Conservation (phyloP, 2,888 invertebrate species). For the Aphodius sticticus region DNA sequence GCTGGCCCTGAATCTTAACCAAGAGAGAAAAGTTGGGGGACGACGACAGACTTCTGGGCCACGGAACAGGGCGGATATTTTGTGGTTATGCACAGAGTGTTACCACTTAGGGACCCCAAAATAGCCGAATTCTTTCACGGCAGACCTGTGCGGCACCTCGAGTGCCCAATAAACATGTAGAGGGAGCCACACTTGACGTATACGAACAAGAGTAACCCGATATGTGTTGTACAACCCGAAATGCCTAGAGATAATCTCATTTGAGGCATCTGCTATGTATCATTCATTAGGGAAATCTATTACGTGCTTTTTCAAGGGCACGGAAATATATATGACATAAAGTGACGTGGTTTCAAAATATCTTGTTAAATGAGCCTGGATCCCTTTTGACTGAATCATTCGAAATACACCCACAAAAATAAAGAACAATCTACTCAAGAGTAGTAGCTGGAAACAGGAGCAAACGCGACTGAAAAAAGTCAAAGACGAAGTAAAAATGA, state of each 20-base stretch:
- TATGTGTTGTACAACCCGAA: not conserved
- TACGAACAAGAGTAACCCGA: not conserved
- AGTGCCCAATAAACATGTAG: not conserved
- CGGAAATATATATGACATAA: not conserved
- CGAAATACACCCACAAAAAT: too few relatives aligned
- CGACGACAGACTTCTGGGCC: not conserved
- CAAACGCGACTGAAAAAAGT: too few relatives aligned
- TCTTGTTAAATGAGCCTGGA: too few relatives aligned
- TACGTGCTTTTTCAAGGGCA: not conserved
- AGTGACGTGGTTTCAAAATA: not conserved
- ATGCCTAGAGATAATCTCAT: not conserved
- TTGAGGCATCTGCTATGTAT: not conserved
- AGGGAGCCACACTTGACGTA: not conserved
- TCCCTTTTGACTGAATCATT: too few relatives aligned
- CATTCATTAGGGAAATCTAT: not conserved
- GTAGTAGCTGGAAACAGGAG: too few relatives aligned
- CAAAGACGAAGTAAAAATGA: too few relatives aligned
- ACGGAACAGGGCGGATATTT: not conserved
- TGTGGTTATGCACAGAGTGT: constrained; percentile 4
- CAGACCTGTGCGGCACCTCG: not conserved
- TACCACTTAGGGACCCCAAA: not conserved
- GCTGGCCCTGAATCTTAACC: not conserved
- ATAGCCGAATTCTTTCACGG: constrained; percentile 4
- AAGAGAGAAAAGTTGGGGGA: not conserved
- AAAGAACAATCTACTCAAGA: too few relatives aligned